Percentiles rank a stretch among this genome's conserved stretches.
phyloP scores from a whole-genome alignment of 1,140 invertebrate genomes.

The Scaptomyza montana region DNA sequence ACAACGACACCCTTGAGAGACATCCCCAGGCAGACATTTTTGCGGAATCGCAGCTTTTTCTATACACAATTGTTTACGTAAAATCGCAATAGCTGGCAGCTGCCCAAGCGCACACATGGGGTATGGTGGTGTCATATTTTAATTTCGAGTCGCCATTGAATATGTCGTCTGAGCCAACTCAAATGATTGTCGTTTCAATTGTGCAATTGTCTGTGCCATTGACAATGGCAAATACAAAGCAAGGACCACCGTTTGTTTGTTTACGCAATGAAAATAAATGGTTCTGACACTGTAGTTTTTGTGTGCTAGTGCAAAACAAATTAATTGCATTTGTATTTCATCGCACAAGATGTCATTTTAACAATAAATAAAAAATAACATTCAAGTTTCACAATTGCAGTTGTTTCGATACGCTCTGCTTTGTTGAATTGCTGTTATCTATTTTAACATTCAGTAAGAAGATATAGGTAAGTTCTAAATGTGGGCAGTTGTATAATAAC shows the following conservation, averaged over 20 bases:
- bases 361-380: conserved; percentile 4
- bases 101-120: not conserved
- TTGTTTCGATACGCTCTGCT: not conserved
- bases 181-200: conserved; percentile 21
- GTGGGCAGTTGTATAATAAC: no score
- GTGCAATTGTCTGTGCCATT: not conserved
- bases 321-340: conserved; percentile 35
- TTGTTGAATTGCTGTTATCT: not conserved
- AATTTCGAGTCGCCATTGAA: conserved; percentile 8
- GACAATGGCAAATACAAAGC: not conserved
- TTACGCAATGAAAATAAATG: conserved; percentile 25
- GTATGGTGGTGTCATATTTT: conserved; percentile 8
- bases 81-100: not conserved
- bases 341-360: not conserved
- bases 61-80: not conserved
- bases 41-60: not conserved
- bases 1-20: not conserved
- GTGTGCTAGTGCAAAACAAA: conserved; percentile 18
- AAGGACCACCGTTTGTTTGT: not conserved
- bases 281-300: no score
- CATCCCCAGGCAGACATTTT: not conserved
- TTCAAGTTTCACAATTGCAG: conserved; percentile 1
- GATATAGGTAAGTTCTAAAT: no score
- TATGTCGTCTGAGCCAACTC: not conserved
- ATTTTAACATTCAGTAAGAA: no score